phyloP scores from a whole-genome alignment of 2,888 invertebrate species.

The Eristalinus aeneus region DNA sequence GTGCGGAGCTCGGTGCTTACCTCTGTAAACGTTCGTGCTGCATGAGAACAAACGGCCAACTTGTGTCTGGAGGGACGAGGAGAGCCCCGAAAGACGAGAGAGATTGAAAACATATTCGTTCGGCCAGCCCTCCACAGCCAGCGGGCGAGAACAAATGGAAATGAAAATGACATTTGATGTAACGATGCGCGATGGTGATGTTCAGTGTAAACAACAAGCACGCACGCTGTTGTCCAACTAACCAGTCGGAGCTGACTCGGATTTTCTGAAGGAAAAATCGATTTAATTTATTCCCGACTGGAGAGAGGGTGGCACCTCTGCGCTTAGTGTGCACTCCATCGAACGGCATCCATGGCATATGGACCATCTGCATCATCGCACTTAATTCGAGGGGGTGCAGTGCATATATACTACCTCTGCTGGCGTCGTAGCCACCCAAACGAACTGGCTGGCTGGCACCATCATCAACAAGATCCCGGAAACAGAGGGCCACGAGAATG shows the following conservation, averaged over 20 bases:
- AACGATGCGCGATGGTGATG: constrained; percentile 32
- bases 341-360: constrained; percentile 38
- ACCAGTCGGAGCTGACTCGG: neutral
- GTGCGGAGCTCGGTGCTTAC: constrained; percentile 35
- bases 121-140: constrained; percentile 24
- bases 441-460: neutral
- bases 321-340: constrained; percentile 2
- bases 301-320: constrained; percentile 14
- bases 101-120: constrained; percentile 63
- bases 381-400: constrained; percentile 47
- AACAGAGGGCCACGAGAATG: constrained; percentile 8
- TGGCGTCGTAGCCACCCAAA: neutral
- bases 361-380: constrained; percentile 65
- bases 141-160: neutral
- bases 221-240: constrained; percentile 52
- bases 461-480: constrained; percentile 24
- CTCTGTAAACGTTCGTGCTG: constrained; percentile 55
- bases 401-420: neutral
- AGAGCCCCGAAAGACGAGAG: constrained; percentile 2
- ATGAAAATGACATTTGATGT: constrained; percentile 41
- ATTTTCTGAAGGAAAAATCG: constrained; percentile 52
- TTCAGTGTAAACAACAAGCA: constrained; percentile 59
- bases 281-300: constrained; percentile 57
- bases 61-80: constrained; percentile 26
- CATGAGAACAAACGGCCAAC: constrained; percentile 58